phyloP scores from a whole-genome alignment of 1,140 invertebrate genomes.

The Drosophila subpulchrella region DNA sequence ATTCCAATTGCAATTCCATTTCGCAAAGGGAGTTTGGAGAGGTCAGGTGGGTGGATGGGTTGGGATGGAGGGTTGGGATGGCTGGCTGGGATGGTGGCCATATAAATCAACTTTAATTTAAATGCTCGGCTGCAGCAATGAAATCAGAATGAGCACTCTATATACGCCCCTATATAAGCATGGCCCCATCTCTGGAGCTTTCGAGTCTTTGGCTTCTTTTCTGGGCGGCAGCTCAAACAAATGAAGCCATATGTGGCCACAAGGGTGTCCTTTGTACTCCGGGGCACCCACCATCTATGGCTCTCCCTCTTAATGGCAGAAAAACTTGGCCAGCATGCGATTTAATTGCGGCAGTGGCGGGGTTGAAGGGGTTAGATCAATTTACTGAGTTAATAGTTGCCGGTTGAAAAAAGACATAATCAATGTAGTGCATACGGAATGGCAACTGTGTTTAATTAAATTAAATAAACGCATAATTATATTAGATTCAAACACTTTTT shows the following conservation, averaged over 20 bases:
- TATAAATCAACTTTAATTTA: constrained; percentile 81
- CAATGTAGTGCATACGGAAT: no score
- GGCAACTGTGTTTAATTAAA: no score
- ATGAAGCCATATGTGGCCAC: constrained; percentile 33
- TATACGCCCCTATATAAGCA: background rate
- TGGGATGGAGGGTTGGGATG: background rate
- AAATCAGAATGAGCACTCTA: constrained; percentile 22
- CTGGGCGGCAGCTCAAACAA: constrained; percentile 33
- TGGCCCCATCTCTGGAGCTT: background rate
- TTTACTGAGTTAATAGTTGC: background rate
- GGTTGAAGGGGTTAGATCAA: background rate
- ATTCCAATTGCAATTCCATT: constrained; percentile 73
- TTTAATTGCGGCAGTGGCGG: constrained; percentile 30
- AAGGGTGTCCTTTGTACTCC: constrained; percentile 29
- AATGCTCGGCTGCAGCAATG: constrained; percentile 52
- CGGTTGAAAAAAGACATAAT: no score
- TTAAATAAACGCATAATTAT: no score
- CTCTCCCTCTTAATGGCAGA: background rate
- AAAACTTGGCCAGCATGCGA: constrained; percentile 19
- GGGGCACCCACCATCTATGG: background rate
- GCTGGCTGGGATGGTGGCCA: constrained; percentile 3
- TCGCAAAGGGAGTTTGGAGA: constrained; percentile 13
- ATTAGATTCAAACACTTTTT: no score
- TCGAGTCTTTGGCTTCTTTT: constrained; percentile 2
- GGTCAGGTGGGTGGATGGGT: background rate